A percentile compares a stretch with the other conserved stretches of the same genome.
Conservation (phyloP, 2,888 invertebrate species). For the Zaprionus obscuricornis region DNA sequence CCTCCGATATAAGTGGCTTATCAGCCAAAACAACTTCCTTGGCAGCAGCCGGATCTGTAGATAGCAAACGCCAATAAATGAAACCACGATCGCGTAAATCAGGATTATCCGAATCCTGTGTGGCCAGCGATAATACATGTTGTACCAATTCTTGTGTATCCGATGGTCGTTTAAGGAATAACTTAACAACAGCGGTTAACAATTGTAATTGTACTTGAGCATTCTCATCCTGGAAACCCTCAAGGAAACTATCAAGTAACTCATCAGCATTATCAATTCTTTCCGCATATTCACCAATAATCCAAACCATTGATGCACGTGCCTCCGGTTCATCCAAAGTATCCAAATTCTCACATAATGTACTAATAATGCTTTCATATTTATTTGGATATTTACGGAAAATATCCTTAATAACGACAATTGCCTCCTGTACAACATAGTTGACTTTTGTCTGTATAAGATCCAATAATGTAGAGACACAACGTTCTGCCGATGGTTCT, state of each 20-base stretch:
- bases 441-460: slow-evolving; percentile 99
- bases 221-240: slow-evolving; percentile 98
- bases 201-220: slow-evolving; percentile 98
- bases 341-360: slow-evolving; percentile 98
- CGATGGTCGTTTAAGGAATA: slow-evolving; percentile 98
- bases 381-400: slow-evolving; percentile 99
- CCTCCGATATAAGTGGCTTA: slow-evolving; percentile 99
- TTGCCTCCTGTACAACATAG: slow-evolving; percentile 99
- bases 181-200: slow-evolving; percentile 98
- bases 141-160: slow-evolving; percentile 99
- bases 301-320: slow-evolving; percentile 98
- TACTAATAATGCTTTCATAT: slow-evolving; percentile 99
- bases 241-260: slow-evolving; percentile 97
- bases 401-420: slow-evolving; percentile 99
- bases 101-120: slow-evolving; percentile 98
- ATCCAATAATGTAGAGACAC: slow-evolving; percentile 98
- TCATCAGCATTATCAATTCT: slow-evolving; percentile 99
- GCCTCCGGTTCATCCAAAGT: slow-evolving; percentile 99
- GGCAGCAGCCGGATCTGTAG: slow-evolving; percentile 99
- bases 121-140: slow-evolving; percentile 94
- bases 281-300: slow-evolving; percentile 98
- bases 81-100: slow-evolving; percentile 99
- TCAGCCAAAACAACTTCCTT: slow-evolving; percentile 99
- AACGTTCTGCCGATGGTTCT: slow-evolving; percentile 98
- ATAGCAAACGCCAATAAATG: slow-evolving; percentile 99